These are phyloP conservation scores for Vultur gryphus DNA, from an alignment of 2,797 vertebrate species.

Conservation along the genomic window DNA sequence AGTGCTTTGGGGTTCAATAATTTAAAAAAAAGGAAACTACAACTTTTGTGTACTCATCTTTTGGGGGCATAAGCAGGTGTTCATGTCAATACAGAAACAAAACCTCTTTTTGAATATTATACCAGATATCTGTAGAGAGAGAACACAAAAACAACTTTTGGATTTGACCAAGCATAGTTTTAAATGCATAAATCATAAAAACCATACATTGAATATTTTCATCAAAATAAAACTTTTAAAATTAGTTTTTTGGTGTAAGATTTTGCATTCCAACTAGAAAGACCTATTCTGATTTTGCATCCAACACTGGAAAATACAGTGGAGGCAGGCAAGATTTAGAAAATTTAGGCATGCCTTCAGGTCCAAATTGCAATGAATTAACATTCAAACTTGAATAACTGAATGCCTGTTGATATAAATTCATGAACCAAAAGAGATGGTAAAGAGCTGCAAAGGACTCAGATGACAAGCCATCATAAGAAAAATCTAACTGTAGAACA, in stretches of 20 bases:
- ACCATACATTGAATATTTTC: neutral
- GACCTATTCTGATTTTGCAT: neutral
- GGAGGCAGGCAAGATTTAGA: neutral
- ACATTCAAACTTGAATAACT: neutral
- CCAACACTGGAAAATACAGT: neutral
- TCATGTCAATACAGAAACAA: neutral
- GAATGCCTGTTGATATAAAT: neutral
- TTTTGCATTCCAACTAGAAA: neutral
- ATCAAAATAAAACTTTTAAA: neutral
- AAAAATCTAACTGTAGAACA: neutral
- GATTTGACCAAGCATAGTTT: neutral
- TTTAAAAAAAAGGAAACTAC: neutral
- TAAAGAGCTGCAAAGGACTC: neutral
- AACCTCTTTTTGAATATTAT: neutral
- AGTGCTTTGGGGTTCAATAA: neutral
- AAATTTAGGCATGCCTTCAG: neutral
- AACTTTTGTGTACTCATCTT: neutral
- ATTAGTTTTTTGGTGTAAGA: neutral
- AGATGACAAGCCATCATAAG: neutral
- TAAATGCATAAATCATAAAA: neutral
- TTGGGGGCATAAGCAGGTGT: neutral
- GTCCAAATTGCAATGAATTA: neutral
- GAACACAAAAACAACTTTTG: neutral
- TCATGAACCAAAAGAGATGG: neutral
- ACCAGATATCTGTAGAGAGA: neutral